Evolutionary conservation across 2,888 invertebrate genomes (phyloP).

Genomic region (Alsophila aescularia): DNA sequence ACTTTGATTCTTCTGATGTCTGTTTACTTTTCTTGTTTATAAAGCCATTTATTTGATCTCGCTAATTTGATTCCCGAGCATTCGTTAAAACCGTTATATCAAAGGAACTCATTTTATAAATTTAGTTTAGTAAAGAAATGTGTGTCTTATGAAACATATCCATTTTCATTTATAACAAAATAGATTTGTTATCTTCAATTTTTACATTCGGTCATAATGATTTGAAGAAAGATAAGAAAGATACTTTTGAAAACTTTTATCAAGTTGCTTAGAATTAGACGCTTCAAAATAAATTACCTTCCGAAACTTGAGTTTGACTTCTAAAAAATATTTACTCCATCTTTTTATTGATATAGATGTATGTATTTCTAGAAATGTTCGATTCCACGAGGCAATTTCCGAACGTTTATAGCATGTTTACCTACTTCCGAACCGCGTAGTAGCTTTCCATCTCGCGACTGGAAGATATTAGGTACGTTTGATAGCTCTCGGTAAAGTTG

Average conservation of each 20-base stretch:
- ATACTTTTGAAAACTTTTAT: too few relatives aligned
- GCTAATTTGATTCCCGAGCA: background rate
- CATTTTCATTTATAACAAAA: too few relatives aligned
- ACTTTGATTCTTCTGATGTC: background rate
- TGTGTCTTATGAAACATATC: too few relatives aligned
- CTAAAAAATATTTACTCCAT: background rate
- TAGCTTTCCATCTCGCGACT: conserved; percentile 18
- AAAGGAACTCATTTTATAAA: background rate
- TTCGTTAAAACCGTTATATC: conserved; percentile 5
- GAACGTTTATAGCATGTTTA: conserved; percentile 24
- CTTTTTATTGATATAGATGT: background rate
- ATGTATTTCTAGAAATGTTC: conserved; percentile 2
- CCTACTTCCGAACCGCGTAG: conserved; percentile 17
- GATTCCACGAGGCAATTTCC: conserved; percentile 16
- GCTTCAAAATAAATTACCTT: too few relatives aligned
- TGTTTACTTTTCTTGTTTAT: background rate
- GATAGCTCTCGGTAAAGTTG: conserved; percentile 29
- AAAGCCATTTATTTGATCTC: background rate
- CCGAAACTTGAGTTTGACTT: too few relatives aligned
- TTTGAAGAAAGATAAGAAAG: too few relatives aligned
- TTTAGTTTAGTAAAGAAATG: too few relatives aligned
- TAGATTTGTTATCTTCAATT: background rate
- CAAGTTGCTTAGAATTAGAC: too few relatives aligned
- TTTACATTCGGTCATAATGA: too few relatives aligned
- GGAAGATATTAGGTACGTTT: conserved; percentile 32